phyloP scores from a whole-genome alignment of 2,113 vertebrate species.

The Pandion haliaetus region DNA sequence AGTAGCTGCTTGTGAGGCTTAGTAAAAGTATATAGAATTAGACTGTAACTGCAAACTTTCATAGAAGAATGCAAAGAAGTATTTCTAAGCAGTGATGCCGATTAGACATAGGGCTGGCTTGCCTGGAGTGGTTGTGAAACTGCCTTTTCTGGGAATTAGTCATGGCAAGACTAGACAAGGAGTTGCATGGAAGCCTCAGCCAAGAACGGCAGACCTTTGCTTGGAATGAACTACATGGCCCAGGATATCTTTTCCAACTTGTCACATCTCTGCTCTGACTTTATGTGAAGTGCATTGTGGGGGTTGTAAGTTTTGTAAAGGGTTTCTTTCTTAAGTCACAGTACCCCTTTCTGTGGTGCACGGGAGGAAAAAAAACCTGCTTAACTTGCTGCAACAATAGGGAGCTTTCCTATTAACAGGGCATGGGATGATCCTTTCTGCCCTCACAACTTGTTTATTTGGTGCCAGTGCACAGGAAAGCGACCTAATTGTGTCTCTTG shows the following conservation, averaged over 20 bases:
- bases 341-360: not conserved
- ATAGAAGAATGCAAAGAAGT: conserved; percentile 5
- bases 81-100: not conserved
- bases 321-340: not conserved
- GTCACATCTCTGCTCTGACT: not conserved
- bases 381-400: not conserved
- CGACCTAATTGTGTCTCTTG: not conserved
- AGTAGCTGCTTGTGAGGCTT: not conserved
- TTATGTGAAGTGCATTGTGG: not conserved
- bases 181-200: not conserved
- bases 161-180: conserved; percentile 44
- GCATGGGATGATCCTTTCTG: not conserved
- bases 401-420: not conserved
- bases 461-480: not conserved
- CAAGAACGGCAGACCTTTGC: not conserved
- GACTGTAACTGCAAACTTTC: not conserved
- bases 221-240: not conserved
- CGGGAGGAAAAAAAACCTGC: fast-evolving
- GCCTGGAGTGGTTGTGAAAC: conserved; percentile 42
- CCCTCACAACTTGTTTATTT: not conserved
- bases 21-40: not conserved
- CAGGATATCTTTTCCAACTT: not conserved
- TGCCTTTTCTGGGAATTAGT: conserved; percentile 56
- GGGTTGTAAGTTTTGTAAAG: not conserved
- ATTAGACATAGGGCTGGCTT: conserved; percentile 24